A percentile compares a stretch with the other conserved stretches of the same genome.
Conservation (phyloP, 2,797 vertebrate species). For the Eptatretus atami region DNA sequence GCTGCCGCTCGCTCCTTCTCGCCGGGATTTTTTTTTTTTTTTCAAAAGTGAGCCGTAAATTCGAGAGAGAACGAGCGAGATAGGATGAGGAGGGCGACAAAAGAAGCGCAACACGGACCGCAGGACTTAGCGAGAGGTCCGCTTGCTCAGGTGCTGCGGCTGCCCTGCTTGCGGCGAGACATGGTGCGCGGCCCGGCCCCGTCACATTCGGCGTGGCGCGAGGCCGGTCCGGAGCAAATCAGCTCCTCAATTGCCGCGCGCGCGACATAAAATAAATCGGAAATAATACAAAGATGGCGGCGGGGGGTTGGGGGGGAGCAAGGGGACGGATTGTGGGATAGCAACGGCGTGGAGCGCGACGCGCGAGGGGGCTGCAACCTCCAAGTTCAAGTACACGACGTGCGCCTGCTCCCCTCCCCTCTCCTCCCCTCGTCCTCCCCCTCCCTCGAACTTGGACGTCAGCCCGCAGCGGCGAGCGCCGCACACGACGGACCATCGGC, state of each 20-base stretch:
- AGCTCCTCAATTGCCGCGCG: slow-evolving; percentile 93
- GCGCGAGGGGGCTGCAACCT: slow-evolving; percentile 4
- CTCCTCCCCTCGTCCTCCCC: slow-evolving; percentile 1
- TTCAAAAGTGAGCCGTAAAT: neutral
- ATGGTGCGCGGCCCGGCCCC: slow-evolving; percentile 43
- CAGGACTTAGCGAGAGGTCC: slow-evolving; percentile 93
- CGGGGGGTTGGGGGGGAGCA: slow-evolving; percentile 76
- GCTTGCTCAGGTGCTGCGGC: slow-evolving; percentile 97
- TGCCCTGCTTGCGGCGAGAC: slow-evolving; percentile 99
- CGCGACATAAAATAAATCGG: slow-evolving; percentile 93
- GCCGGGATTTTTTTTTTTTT: neutral
- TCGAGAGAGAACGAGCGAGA: neutral
- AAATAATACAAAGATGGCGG: slow-evolving; percentile 98
- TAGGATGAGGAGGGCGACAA: neutral
- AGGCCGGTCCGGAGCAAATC: slow-evolving; percentile 75
- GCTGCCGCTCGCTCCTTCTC: neutral
- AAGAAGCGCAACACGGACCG: slow-evolving; percentile 7
- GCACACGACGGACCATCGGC: neutral
- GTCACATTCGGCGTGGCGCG: slow-evolving; percentile 24
- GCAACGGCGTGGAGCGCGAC: slow-evolving; percentile 22
- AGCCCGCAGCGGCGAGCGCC: neutral
- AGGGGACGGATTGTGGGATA: slow-evolving; percentile 88
- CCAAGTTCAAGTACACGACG: slow-evolving; percentile 3
- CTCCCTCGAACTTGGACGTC: neutral
- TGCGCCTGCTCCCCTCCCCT: neutral